Evolutionary conservation across 1,140 invertebrate species (phyloP), one percentile per base, ranked within the genome.

Genomic region (Zaprionus vittiger): DNA sequence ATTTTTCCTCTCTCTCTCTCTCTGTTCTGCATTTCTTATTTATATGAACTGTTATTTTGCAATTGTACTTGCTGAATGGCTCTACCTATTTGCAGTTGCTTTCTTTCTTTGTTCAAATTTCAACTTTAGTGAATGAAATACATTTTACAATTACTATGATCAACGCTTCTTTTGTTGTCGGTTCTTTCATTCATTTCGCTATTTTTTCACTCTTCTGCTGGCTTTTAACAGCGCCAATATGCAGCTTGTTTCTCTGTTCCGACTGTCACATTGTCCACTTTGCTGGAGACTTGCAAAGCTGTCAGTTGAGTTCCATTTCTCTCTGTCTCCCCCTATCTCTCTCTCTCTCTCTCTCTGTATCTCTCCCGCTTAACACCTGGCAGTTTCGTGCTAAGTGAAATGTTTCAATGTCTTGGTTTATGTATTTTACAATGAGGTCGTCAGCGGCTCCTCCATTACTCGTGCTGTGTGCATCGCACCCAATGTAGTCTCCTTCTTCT

Each of bases 391-490:
- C 81, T 87, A 87, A 87, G 83, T 87, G 83, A 89, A 87, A 87
- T 87, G 83, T 90, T 89, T 75, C 83, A 81, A 80, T 87, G 81
- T 76, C 83, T 87, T 84, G 83, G 83, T 89, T 87, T 87, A 87
- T 87, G 81, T 89, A 89, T 89, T 87, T 87, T 89, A 79, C 83
- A 87, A 83, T 87, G 85, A 87, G 85, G 83, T 89, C 77, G 83
- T 77, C 70, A 70, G 80, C 67, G 37, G 41, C 68, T 76, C 66
- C 66, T 55, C 71, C 52, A 70, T 71, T 77, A 75, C 66, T 57
- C 7, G 41, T 47, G n/a, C n/a, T 17, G 31, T 34, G 9, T 34
- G 67, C 73, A 57, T 37, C 71, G 64, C 72, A n/a, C 38, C 62
- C 38, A 41, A 6, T 6, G 38, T 6, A 41, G 49, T 72, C 44